Evolutionary conservation across 23 tunicate genomes (phyloP).

Genomic region (Oikopleura albicans): DNA sequence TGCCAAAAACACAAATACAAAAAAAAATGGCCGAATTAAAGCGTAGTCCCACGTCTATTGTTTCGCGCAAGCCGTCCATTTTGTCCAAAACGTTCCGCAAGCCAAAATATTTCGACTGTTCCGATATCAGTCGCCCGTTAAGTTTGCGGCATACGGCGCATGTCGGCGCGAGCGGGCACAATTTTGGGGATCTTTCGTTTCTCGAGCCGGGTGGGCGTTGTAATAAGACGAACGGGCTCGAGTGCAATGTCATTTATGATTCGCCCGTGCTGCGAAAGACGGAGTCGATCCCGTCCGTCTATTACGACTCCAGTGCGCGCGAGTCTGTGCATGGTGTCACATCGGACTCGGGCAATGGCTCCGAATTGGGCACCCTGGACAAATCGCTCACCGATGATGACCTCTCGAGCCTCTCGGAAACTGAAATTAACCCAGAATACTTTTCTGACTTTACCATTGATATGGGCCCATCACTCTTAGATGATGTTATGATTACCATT

Average conservation of each 20-base stretch:
- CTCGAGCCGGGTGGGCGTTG: slow-evolving; percentile 15
- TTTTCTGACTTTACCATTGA: slow-evolving; percentile 2
- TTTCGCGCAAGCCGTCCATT: not conserved
- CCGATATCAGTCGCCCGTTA: not conserved
- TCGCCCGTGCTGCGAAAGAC: slow-evolving; percentile 10
- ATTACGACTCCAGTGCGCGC: not conserved
- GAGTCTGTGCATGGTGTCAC: not conserved
- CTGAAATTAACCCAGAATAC: not conserved
- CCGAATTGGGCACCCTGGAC: slow-evolving; percentile 10
- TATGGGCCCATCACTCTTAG: not conserved
- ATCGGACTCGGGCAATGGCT: not conserved
- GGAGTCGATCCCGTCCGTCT: not conserved
- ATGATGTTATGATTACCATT: not conserved
- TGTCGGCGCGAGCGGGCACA: slow-evolving; percentile 13
- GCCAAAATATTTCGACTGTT: not conserved
- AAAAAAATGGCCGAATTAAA: not conserved
- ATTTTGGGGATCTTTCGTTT: slow-evolving; percentile 13
- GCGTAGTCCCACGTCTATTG: not conserved
- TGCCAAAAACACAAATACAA: no score
- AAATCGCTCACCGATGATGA: slow-evolving; percentile 12
- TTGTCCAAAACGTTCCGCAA: not conserved
- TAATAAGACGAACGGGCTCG: slow-evolving; percentile 5
- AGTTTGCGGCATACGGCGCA: not conserved
- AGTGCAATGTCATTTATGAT: not conserved
- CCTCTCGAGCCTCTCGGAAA: not conserved